Conservation (phyloP, 2,797 vertebrate genomes). For the Syngnathus rostellatus region DNA sequence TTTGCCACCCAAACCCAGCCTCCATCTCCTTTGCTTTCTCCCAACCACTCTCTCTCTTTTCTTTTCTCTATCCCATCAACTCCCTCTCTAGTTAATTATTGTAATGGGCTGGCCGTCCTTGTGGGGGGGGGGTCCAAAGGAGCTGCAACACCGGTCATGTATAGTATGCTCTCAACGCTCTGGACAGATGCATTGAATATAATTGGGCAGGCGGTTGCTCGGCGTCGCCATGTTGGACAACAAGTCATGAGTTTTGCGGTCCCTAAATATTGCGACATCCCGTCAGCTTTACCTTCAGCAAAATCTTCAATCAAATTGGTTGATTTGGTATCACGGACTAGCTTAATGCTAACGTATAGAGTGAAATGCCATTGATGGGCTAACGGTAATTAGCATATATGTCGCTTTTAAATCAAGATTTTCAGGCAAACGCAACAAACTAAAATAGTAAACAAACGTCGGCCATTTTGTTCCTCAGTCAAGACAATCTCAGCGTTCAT, state of each 20-base stretch:
- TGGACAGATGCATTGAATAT: not conserved
- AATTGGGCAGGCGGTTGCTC: not conserved
- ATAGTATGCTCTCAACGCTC: not conserved
- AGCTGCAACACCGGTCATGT: constrained; percentile 18
- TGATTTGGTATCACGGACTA: no score
- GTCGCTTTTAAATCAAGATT: no score
- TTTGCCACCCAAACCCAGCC: constrained; percentile 36
- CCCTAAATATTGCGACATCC: no score
- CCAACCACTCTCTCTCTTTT: constrained; percentile 19
- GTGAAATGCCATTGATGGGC: no score
- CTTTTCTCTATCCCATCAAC: constrained; percentile 46
- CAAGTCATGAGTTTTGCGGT: constrained; percentile 18
- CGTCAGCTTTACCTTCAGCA: no score
- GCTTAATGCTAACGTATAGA: no score
- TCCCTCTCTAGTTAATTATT: constrained; percentile 64
- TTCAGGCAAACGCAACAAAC: no score
- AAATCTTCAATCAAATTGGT: no score
- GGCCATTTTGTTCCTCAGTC: constrained; percentile 28
- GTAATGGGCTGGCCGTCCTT: constrained; percentile 61
- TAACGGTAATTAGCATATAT: no score
- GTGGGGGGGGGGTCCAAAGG: constrained; percentile 44
- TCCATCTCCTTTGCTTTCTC: constrained; percentile 33
- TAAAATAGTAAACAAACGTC: no score
- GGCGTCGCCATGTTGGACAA: not conserved
- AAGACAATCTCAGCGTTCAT: constrained; percentile 44